Conservation (phyloP, 2,797 vertebrate species). For the Semotilus atromaculatus region DNA sequence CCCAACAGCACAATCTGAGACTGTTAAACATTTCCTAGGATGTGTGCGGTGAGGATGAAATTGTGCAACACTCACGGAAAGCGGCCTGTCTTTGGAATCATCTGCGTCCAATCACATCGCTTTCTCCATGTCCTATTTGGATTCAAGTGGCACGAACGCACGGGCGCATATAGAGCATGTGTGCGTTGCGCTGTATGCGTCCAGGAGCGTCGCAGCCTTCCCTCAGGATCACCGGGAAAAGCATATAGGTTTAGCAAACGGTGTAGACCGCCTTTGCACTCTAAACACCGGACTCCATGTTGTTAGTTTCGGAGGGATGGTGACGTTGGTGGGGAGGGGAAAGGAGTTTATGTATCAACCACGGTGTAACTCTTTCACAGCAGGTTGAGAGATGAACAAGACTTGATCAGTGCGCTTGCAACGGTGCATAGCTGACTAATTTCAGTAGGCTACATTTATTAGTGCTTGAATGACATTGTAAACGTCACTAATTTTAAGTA, state of each 20-base stretch:
- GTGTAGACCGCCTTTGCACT: slow-evolving; percentile 63
- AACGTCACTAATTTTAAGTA: neutral
- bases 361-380: slow-evolving; percentile 48
- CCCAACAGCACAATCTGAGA: slow-evolving; percentile 2
- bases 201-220: slow-evolving; percentile 46
- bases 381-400: slow-evolving; percentile 19
- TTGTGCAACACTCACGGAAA: slow-evolving; percentile 58
- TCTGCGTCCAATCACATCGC: slow-evolving; percentile 61
- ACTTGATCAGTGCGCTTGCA: neutral
- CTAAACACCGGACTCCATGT: slow-evolving; percentile 81
- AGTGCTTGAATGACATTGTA: neutral
- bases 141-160: slow-evolving; percentile 52
- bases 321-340: slow-evolving; percentile 78
- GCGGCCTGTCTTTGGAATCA: slow-evolving; percentile 38
- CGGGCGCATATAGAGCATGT: slow-evolving; percentile 31
- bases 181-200: slow-evolving; percentile 28
- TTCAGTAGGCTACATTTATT: neutral
- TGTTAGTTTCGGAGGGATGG: slow-evolving; percentile 76
- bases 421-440: neutral
- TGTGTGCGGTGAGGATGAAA: slow-evolving; percentile 25
- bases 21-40: slow-evolving; percentile 42
- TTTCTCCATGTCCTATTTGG: slow-evolving; percentile 65
- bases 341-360: slow-evolving; percentile 58
- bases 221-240: slow-evolving; percentile 54
- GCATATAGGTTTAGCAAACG: slow-evolving; percentile 43